phyloP scores from a whole-genome alignment of 2,113 vertebrate species.

The Peromyscus polionotus region DNA sequence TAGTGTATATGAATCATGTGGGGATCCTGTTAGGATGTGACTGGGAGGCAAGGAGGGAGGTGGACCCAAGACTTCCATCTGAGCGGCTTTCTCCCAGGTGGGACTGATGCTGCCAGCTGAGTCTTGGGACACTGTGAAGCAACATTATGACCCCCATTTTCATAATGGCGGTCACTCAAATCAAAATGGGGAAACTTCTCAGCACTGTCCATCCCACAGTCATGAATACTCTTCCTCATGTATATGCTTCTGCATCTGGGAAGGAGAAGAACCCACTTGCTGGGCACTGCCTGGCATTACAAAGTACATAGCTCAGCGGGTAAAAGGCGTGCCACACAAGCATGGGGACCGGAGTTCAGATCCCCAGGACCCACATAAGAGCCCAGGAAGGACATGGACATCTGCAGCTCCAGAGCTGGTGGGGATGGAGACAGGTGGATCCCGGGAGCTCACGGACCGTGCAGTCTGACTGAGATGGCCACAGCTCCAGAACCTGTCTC shows the following conservation, averaged over 20 bases:
- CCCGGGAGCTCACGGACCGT: no score
- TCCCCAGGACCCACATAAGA: neutral
- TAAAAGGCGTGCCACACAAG: neutral
- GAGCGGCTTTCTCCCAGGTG: neutral
- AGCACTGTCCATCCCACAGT: neutral
- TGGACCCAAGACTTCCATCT: neutral
- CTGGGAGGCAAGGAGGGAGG: neutral
- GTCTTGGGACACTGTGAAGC: neutral
- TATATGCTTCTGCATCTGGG: conserved; percentile 35
- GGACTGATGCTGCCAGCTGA: neutral
- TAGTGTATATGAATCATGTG: neutral
- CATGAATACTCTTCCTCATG: conserved; percentile 10
- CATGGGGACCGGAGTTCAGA: neutral
- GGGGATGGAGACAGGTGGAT: neutral
- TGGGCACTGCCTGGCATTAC: neutral
- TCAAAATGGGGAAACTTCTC: conserved; percentile 11
- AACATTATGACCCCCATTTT: neutral
- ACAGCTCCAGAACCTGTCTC: neutral
- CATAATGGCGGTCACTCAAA: neutral
- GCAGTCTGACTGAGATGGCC: neutral
- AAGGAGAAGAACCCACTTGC: conserved; percentile 11
- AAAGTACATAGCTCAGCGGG: neutral
- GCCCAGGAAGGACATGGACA: neutral
- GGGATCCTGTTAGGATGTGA: neutral
- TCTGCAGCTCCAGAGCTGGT: neutral